phyloP scores from a whole-genome alignment of 2,797 vertebrate genomes.

The Babyrousa celebensis region DNA sequence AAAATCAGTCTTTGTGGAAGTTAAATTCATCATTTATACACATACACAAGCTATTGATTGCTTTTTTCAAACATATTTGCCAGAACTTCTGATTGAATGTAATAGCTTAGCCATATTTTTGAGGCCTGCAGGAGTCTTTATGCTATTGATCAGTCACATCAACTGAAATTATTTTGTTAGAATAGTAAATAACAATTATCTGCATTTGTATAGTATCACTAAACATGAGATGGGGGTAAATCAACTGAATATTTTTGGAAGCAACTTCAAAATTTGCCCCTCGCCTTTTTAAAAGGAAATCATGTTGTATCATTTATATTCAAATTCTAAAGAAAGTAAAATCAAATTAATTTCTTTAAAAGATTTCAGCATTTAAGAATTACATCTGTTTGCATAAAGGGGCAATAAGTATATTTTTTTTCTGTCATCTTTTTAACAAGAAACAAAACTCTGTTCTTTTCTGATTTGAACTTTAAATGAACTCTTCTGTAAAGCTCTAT shows the following conservation, averaged over 20 bases:
- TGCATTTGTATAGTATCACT: neutral
- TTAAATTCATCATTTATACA: slow-evolving; percentile 51
- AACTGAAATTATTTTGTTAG: slow-evolving; percentile 62
- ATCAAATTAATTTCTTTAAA: slow-evolving; percentile 52
- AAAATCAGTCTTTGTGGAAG: slow-evolving; percentile 60
- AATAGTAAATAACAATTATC: slow-evolving; percentile 29
- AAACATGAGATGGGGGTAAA: slow-evolving; percentile 44
- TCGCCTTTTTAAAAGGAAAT: slow-evolving; percentile 44
- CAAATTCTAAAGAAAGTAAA: slow-evolving; percentile 69
- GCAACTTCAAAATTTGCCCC: slow-evolving; percentile 36
- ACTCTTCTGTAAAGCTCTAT: slow-evolving; percentile 50
- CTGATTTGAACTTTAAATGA: slow-evolving; percentile 67
- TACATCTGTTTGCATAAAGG: slow-evolving; percentile 35
- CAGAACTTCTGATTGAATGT: slow-evolving; percentile 59
- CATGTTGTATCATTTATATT: slow-evolving; percentile 54
- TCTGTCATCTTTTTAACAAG: slow-evolving; percentile 45
- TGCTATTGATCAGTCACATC: slow-evolving; percentile 44
- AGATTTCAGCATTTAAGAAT: slow-evolving; percentile 25
- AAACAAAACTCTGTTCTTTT: slow-evolving; percentile 28
- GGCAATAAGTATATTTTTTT: slow-evolving; percentile 41
- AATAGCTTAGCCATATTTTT: slow-evolving; percentile 48
- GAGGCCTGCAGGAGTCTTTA: neutral
- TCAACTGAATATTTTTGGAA: slow-evolving; percentile 47
- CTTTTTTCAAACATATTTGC: slow-evolving; percentile 53
- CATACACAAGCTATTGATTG: neutral